phyloP scores from a whole-genome alignment of 2,113 vertebrate species.

The Siphamia tubifer region DNA sequence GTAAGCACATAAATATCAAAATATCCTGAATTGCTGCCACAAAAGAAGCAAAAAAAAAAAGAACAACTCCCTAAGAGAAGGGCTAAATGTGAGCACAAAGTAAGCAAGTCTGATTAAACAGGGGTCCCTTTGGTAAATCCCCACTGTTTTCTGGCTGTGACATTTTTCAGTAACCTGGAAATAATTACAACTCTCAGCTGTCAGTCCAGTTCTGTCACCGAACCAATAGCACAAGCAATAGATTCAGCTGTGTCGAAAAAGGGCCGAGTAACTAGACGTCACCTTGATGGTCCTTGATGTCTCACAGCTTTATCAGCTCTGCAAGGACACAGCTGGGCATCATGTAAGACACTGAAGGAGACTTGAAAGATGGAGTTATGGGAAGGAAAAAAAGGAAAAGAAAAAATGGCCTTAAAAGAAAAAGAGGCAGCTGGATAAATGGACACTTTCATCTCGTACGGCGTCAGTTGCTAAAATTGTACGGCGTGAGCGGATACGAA shows the following conservation, averaged over 20 bases:
- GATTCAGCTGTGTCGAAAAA: constrained; percentile 12
- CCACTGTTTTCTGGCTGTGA: constrained; percentile 20
- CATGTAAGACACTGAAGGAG: constrained; percentile 21
- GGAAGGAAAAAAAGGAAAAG: not conserved
- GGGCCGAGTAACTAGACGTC: constrained; percentile 17
- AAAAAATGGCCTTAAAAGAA: not conserved
- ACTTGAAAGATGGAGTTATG: constrained; percentile 1
- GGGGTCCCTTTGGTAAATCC: constrained; percentile 12
- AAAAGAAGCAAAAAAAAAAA: not conserved
- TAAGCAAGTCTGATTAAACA: constrained; percentile 41
- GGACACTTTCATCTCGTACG: not conserved
- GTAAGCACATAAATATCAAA: not conserved
- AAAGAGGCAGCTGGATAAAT: not conserved
- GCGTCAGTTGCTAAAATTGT: not conserved
- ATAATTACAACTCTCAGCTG: constrained; percentile 50
- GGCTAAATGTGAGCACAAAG: constrained; percentile 22
- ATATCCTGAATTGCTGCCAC: constrained; percentile 13
- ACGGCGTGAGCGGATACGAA: not conserved
- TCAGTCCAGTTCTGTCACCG: constrained; percentile 24
- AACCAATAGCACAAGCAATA: constrained; percentile 2
- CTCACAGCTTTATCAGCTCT: constrained; percentile 39
- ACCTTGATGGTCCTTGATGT: constrained; percentile 62
- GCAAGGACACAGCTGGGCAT: constrained; percentile 33
- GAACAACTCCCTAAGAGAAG: not conserved
- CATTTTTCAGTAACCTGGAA: constrained; percentile 48